phyloP scores from a whole-genome alignment of 2,797 vertebrate species.

The Halcyon badia region DNA sequence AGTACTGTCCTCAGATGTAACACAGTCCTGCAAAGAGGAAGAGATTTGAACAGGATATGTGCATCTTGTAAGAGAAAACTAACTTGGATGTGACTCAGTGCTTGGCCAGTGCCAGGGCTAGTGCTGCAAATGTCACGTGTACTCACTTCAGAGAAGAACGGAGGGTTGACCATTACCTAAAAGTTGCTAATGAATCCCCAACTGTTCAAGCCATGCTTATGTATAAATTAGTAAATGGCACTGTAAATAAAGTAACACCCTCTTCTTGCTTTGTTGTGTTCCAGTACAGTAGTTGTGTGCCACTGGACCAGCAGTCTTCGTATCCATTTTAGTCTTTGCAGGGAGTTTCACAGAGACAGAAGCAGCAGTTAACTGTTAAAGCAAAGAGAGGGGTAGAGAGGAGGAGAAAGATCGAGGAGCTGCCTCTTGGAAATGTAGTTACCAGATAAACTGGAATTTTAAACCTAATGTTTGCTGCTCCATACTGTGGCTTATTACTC shows the following conservation, averaged over 20 bases:
- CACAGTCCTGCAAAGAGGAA: background rate
- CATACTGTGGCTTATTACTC: background rate
- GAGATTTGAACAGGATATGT: background rate
- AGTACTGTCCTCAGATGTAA: background rate
- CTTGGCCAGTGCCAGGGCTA: background rate
- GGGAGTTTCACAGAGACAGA: background rate
- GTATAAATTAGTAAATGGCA: background rate
- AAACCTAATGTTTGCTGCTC: background rate
- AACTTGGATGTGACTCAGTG: background rate
- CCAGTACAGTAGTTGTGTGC: background rate
- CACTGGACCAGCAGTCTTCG: background rate
- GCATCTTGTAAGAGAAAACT: background rate
- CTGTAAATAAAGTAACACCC: background rate
- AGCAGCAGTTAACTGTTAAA: background rate
- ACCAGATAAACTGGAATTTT: background rate
- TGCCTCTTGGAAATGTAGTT: background rate
- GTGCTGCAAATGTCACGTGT: background rate
- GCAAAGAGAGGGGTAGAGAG: background rate
- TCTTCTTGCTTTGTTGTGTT: background rate
- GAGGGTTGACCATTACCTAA: background rate
- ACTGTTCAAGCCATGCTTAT: background rate
- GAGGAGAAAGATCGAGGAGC: background rate
- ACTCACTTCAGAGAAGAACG: background rate
- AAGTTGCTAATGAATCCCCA: background rate
- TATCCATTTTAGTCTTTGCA: background rate